These are phyloP conservation scores for Drosophila anceps DNA, from an alignment of 2,888 invertebrate species.

Conservation along the genomic window DNA sequence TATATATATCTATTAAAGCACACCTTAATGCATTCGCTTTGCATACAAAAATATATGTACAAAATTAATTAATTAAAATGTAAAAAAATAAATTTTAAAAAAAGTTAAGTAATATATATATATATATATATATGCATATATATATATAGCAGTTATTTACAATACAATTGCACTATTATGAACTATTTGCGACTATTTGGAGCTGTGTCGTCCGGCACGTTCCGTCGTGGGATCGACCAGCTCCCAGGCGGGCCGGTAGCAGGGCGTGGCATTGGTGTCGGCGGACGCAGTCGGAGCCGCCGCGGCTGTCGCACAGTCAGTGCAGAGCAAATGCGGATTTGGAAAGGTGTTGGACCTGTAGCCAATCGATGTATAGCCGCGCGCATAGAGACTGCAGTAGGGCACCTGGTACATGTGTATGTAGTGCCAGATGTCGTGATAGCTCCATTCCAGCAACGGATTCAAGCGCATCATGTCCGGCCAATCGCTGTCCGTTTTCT, in stretches of 20 bases:
- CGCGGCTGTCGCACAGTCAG: slow-evolving; percentile 51
- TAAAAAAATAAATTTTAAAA: not conserved
- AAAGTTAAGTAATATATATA: not conserved
- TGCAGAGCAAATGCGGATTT: slow-evolving; percentile 89
- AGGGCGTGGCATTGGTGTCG: not conserved
- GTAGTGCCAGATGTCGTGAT: slow-evolving; percentile 96
- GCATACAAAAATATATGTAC: not conserved
- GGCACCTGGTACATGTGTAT: slow-evolving; percentile 91
- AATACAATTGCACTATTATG: slow-evolving; percentile 25
- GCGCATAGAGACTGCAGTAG: slow-evolving; percentile 96
- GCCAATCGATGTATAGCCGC: slow-evolving; percentile 96
- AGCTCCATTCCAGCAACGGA: slow-evolving; percentile 96
- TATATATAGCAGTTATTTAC: slow-evolving; percentile 18
- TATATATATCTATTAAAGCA: not conserved
- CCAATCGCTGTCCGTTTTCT: slow-evolving; percentile 96
- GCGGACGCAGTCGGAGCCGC: slow-evolving; percentile 31
- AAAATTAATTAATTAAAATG: not conserved
- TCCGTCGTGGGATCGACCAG: slow-evolving; percentile 78
- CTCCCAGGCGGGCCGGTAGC: slow-evolving; percentile 91
- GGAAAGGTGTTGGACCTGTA: slow-evolving; percentile 91
- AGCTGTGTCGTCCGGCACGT: slow-evolving; percentile 79
- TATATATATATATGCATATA: not conserved
- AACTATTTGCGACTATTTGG: slow-evolving; percentile 40
- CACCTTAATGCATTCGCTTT: not conserved
- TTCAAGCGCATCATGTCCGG: slow-evolving; percentile 95